phyloP scores from a whole-genome alignment of 2,113 vertebrate genomes.

The Ictalurus punctatus region DNA sequence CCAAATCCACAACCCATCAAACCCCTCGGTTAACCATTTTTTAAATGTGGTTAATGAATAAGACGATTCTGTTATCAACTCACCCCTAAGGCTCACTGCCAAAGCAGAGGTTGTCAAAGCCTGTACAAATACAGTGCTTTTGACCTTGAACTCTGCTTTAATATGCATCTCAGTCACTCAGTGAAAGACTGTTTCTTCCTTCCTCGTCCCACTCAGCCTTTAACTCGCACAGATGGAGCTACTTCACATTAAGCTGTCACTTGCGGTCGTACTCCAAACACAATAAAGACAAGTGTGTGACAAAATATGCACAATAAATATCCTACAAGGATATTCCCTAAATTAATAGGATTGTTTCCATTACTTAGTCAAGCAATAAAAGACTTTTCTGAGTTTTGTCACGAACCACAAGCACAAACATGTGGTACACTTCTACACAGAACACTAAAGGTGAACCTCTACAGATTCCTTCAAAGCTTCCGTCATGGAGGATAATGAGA shows the following conservation, averaged over 20 bases:
- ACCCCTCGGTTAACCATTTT: not conserved
- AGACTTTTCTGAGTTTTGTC: slow-evolving; percentile 30
- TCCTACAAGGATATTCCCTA: slow-evolving; percentile 38
- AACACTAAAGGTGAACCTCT: slow-evolving; percentile 44
- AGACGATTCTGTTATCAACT: not conserved
- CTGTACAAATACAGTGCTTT: slow-evolving; percentile 8
- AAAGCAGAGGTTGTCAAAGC: not conserved
- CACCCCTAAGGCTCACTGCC: not conserved
- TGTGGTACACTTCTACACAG: slow-evolving; percentile 3
- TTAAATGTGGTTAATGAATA: not conserved
- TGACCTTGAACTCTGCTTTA: slow-evolving; percentile 31
- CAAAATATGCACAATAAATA: slow-evolving; percentile 47
- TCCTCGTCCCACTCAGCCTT: slow-evolving; percentile 35
- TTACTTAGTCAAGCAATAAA: slow-evolving; percentile 51
- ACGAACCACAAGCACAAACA: slow-evolving; percentile 39
- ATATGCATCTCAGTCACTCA: not conserved
- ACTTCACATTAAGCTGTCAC: slow-evolving; percentile 54
- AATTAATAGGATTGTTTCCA: slow-evolving; percentile 53
- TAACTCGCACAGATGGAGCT: slow-evolving; percentile 38
- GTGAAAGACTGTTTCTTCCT: slow-evolving; percentile 18
- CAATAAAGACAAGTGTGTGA: slow-evolving; percentile 52
- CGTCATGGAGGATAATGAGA: slow-evolving; percentile 20
- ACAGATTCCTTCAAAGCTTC: slow-evolving; percentile 20
- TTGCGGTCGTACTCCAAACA: slow-evolving; percentile 36
- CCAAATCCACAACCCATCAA: not conserved